Percentiles rank a stretch among this genome's conserved stretches.
These are phyloP conservation scores for Drosophila mojavensis DNA, from an alignment of 1,140 invertebrate genomes.

Conservation along the genomic window DNA sequence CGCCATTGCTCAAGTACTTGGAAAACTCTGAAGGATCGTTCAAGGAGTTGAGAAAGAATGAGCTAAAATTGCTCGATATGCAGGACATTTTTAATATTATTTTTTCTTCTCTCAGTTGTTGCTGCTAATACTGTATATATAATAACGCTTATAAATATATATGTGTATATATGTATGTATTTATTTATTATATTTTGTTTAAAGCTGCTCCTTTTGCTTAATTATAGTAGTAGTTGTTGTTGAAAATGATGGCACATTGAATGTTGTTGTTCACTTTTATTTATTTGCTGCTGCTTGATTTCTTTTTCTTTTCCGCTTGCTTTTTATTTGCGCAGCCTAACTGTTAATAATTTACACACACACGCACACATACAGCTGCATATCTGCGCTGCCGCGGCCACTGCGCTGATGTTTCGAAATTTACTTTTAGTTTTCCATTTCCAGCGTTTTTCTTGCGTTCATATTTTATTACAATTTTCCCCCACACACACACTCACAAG, in stretches of 20 bases:
- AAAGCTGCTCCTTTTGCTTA: conserved; percentile 55
- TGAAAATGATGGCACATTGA: conserved; percentile 58
- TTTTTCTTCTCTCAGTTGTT: conserved; percentile 18
- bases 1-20: conserved; percentile 84
- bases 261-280: conserved; percentile 39
- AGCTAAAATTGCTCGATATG: conserved; percentile 84
- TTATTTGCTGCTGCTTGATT: conserved; percentile 39
- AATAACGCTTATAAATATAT: conserved; percentile 31
- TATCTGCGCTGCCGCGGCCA: conserved; percentile 26
- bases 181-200: conserved; percentile 43
- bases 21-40: conserved; percentile 84
- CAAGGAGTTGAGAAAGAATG: conserved; percentile 81
- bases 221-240: conserved; percentile 28
- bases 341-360: conserved; percentile 52
- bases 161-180: conserved; percentile 37
- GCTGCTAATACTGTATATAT: conserved; percentile 67
- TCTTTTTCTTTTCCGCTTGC: conserved; percentile 20
- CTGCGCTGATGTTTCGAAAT: conserved; percentile 51
- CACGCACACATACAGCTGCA: conserved; percentile 47
- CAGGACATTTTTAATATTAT: conserved; percentile 75
- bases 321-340: conserved; percentile 38
- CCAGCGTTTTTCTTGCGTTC: conserved; percentile 66
- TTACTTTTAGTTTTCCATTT: conserved; percentile 62
- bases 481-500: conserved; percentile 55
- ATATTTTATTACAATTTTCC: conserved; percentile 83